Base-by-base conservation (phyloP, 2,888 invertebrate genomes). In the Mechanitis messenoides region DNA sequence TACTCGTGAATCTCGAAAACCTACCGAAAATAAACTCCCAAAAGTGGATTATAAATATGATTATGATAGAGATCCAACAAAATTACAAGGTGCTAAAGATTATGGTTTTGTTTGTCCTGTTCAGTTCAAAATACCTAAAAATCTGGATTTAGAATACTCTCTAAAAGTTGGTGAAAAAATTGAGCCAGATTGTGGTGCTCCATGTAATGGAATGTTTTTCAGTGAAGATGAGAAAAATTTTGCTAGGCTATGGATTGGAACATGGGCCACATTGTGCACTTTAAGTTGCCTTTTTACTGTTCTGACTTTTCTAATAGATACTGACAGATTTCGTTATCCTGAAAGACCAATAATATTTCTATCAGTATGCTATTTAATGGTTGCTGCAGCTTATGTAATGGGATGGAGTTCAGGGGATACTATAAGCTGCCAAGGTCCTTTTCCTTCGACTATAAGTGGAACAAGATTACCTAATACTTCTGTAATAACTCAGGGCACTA, bases 301-400 rank as follows among this genome's bases (percentile, higher is more conserved):
- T 62, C 91, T 96, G 71, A 99, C 99, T 7, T 98, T 98, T 81
- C 91, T 97, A 66, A 96, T 99, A 70, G 98, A 99, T 83, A 96
- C 97, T 64, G 95, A 96, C 75, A 92, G 99, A 74, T 99, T 99
- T 85, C 94, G 97, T 53, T 99, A 99, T 87, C 99, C 99, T 11
- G 99, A 99, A 85, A 92, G 98, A 70, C 98, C 99, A 2, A 98
- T 99, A 65, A 98, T 99, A 74, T 99, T 98, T 84, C 90, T 99
- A 62, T 97, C 98, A 28, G 94, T 98, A 4, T 99, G 99, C 84
- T 98, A 98, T 83, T 92, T 98, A 73, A 95, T 98, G 93, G 96
- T 98, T 53, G 97, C 98, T 28, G 91, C 96, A 68, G 96, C 97
- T 55, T 98, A 98, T 87, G 94, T 96, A 31, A 95, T 95, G 69